phyloP scores from a whole-genome alignment of 2,797 vertebrate species.

The Chloroceryle inda region DNA sequence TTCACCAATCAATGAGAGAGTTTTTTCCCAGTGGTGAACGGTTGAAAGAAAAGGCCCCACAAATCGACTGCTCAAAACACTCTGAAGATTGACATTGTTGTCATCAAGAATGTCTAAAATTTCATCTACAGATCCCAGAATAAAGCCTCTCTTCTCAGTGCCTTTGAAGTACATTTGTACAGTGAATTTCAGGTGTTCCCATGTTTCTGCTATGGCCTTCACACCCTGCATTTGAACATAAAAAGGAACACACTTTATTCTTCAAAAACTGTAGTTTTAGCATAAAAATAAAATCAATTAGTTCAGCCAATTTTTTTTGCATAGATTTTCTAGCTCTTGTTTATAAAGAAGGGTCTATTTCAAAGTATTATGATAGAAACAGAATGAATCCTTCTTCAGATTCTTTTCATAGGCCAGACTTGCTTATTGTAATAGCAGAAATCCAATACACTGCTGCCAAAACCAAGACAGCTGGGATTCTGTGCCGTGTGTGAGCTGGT shows the following conservation, averaged over 20 bases:
- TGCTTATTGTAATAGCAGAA: background rate
- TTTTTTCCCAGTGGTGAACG: conserved; percentile 92
- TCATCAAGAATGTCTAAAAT: conserved; percentile 91
- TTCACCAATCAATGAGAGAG: conserved; percentile 92
- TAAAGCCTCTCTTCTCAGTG: conserved; percentile 87
- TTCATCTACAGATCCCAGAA: conserved; percentile 91
- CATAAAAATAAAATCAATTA: background rate
- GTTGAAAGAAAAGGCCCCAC: conserved; percentile 92
- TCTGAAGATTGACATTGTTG: conserved; percentile 92
- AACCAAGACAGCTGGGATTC: background rate
- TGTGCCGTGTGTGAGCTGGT: background rate
- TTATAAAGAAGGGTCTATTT: background rate
- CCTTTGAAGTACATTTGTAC: conserved; percentile 90
- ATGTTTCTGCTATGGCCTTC: conserved; percentile 91
- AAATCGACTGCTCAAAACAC: conserved; percentile 92
- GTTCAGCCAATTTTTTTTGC: background rate
- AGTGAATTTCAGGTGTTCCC: conserved; percentile 91
- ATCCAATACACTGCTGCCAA: background rate
- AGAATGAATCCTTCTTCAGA: background rate
- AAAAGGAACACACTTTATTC: background rate
- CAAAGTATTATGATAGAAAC: background rate
- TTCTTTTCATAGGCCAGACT: background rate
- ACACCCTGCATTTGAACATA: conserved; percentile 83
- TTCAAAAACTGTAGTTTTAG: background rate
- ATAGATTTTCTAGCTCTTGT: background rate